phyloP scores from a whole-genome alignment of 2,113 vertebrate species.

The Muntiacus reevesi region DNA sequence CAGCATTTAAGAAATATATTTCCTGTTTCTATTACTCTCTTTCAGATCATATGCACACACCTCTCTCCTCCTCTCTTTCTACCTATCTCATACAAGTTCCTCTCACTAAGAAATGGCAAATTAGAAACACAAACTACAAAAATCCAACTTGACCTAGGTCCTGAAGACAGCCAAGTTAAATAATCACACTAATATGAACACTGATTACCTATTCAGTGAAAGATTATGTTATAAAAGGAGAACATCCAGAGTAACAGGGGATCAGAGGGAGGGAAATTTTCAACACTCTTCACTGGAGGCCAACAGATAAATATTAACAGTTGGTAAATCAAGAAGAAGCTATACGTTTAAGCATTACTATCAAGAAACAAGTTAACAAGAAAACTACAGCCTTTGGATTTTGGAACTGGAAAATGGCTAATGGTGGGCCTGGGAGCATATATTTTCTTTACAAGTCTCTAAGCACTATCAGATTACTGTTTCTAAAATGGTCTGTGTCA shows the following conservation, averaged over 20 bases:
- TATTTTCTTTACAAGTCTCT: background rate
- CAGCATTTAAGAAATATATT: background rate
- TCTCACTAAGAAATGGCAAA: background rate
- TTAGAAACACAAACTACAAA: slow-evolving; percentile 14
- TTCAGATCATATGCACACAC: background rate
- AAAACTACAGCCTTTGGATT: background rate
- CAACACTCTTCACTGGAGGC: background rate
- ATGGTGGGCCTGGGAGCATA: background rate
- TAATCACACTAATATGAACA: background rate
- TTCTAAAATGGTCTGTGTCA: background rate
- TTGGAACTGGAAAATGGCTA: background rate
- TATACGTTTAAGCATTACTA: background rate
- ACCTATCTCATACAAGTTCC: background rate
- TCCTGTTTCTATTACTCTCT: background rate
- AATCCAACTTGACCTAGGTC: background rate
- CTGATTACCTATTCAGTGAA: background rate
- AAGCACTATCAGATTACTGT: background rate
- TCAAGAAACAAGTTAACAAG: background rate
- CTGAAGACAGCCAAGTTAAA: background rate
- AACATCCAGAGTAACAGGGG: background rate
- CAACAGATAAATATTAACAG: background rate
- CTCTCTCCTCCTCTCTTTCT: rapidly evolving
- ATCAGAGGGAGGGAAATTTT: background rate
- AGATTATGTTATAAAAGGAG: background rate
- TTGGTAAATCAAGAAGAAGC: background rate